Conservation (phyloP, 2,888 invertebrate species). For the Tuberolachnus salignus region DNA sequence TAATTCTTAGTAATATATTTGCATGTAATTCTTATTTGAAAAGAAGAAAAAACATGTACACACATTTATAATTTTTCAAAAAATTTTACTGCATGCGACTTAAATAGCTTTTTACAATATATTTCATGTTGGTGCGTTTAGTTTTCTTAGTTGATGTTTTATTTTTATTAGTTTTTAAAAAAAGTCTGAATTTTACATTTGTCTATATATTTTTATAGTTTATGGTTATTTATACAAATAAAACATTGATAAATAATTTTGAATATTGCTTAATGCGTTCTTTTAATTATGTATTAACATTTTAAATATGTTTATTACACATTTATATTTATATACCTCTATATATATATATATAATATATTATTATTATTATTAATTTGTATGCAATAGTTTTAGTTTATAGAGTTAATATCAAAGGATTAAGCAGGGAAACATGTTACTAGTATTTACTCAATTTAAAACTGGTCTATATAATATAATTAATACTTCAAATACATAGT, state of each 20-base stretch:
- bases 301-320: conserved; percentile 26
- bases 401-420: conserved; percentile 15
- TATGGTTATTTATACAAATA: conserved; percentile 1
- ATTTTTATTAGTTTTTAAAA: background rate
- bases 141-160: background rate
- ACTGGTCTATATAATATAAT: background rate
- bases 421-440: conserved; percentile 37
- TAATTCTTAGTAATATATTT: background rate
- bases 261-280: conserved; percentile 11
- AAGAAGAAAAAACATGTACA: background rate
- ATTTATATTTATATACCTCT: background rate
- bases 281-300: conserved; percentile 6
- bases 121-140: background rate
- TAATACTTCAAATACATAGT: background rate
- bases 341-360: conserved; percentile 28
- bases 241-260: background rate
- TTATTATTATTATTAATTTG: conserved; percentile 30
- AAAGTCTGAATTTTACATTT: background rate
- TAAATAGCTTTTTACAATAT: background rate
- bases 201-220: background rate
- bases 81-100: conserved; percentile 22
- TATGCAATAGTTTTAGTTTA: conserved; percentile 24
- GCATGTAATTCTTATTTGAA: background rate
- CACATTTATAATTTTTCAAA: background rate
- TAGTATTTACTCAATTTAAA: background rate